These are phyloP conservation scores for Drosophila rhopaloa DNA, from an alignment of 1,140 invertebrate genomes.

Conservation along the genomic window DNA sequence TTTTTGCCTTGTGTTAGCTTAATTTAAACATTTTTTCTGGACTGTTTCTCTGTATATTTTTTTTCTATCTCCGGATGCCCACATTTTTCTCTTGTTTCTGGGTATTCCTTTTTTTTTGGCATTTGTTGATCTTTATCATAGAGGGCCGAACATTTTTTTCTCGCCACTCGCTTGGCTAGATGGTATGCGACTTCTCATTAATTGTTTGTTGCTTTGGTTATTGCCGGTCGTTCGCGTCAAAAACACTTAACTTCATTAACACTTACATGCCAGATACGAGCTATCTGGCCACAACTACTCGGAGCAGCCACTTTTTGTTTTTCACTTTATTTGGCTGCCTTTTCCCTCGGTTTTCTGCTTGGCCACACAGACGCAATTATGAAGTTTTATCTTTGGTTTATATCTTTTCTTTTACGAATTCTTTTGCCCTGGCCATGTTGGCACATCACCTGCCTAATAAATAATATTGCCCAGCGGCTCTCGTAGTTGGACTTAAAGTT, in stretches of 20 bases:
- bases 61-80: constrained; percentile 5
- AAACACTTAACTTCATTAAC: constrained; percentile 83
- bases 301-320: constrained; percentile 46
- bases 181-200: constrained; percentile 78
- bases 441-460: constrained; percentile 77
- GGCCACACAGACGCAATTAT: constrained; percentile 76
- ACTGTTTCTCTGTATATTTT: constrained; percentile 1
- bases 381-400: constrained; percentile 78
- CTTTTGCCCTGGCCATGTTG: constrained; percentile 51
- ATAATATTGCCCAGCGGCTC: constrained; percentile 42
- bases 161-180: constrained; percentile 19
- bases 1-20: constrained; percentile 1
- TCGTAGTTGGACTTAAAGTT: constrained; percentile 5
- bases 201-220: constrained; percentile 69
- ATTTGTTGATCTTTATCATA: constrained; percentile 73
- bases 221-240: constrained; percentile 69
- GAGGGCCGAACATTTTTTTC: constrained; percentile 57
- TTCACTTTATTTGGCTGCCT: constrained; percentile 23
- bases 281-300: constrained; percentile 45
- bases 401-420: constrained; percentile 57
- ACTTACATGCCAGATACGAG: constrained; percentile 79
- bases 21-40: constrained; percentile 3
- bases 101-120: constrained; percentile 40
- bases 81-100: constrained; percentile 6
- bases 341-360: constrained; percentile 30